These are phyloP conservation scores for Pteria penguin DNA, from an alignment of 2,888 invertebrate genomes.

Conservation along the genomic window DNA sequence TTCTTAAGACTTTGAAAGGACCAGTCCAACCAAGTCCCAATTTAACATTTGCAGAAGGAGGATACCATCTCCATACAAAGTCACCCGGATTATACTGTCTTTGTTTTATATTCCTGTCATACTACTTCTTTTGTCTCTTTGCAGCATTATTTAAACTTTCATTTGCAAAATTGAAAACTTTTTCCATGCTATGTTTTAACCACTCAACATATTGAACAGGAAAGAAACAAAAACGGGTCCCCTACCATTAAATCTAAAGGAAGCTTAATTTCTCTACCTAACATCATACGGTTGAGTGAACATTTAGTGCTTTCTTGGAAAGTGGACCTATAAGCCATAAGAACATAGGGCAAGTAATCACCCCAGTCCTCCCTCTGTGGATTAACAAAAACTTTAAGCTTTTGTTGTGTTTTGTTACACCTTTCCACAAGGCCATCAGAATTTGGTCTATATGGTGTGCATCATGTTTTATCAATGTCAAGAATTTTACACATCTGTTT, in stretches of 20 bases:
- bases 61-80: slow-evolving; percentile 41
- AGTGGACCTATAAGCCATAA: too few species aligned
- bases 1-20: too few species aligned
- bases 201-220: too few species aligned
- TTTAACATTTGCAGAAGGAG: slow-evolving; percentile 33
- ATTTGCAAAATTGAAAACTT: slow-evolving; percentile 28
- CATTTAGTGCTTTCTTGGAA: too few species aligned
- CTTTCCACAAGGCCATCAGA: slow-evolving; percentile 46
- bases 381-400: slow-evolving; percentile 31
- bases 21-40: too few species aligned
- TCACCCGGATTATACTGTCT: too few species aligned
- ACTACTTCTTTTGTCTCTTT: slow-evolving; percentile 23
- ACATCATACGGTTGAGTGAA: too few species aligned
- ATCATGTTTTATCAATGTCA: slow-evolving; percentile 45
- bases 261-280: too few species aligned
- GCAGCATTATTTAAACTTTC: slow-evolving; percentile 32
- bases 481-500: slow-evolving; percentile 36
- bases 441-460: slow-evolving; percentile 40
- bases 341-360: slow-evolving; percentile 46
- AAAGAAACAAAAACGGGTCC: too few species aligned
- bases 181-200: slow-evolving; percentile 13
- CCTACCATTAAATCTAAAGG: slow-evolving; percentile 49
- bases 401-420: slow-evolving; percentile 35
- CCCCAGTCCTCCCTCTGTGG: slow-evolving; percentile 50
- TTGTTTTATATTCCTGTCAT: too few species aligned